Evolutionary conservation across 1,140 invertebrate species (phyloP).

Genomic region (Heliconius melpomene): DNA sequence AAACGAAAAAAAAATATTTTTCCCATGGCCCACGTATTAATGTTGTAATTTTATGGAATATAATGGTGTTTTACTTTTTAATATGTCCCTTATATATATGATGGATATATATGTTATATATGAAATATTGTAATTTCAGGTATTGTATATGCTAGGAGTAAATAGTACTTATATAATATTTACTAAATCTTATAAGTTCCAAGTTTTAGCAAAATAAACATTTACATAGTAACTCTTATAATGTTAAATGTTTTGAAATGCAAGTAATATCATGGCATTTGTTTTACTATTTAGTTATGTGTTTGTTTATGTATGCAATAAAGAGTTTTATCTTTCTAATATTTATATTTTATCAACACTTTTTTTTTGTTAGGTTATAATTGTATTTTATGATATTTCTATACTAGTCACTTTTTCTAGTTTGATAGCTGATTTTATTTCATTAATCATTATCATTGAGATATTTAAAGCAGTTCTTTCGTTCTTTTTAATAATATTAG

Average conservation of each 20-base stretch:
- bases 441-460: background rate
- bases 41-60: slow-evolving; percentile 9
- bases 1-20: slow-evolving; percentile 55
- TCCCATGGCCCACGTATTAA: slow-evolving; percentile 57
- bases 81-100: background rate
- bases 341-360: no score
- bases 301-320: no score
- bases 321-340: no score
- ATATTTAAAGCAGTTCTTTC: background rate
- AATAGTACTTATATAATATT: background rate
- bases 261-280: no score
- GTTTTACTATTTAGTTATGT: no score
- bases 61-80: slow-evolving; percentile 14
- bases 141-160: background rate
- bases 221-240: no score
- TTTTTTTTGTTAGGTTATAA: no score
- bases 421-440: background rate
- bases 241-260: no score
- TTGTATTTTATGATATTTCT: no score
- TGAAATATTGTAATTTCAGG: background rate
- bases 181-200: no score
- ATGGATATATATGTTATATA: background rate
- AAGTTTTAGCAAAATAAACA: no score
- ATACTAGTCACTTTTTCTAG: background rate
- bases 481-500: background rate